Evolutionary conservation across 2,797 vertebrate species (phyloP), one percentile per base, ranked within the genome.

Genomic region (Pagetopsis macropterus): DNA sequence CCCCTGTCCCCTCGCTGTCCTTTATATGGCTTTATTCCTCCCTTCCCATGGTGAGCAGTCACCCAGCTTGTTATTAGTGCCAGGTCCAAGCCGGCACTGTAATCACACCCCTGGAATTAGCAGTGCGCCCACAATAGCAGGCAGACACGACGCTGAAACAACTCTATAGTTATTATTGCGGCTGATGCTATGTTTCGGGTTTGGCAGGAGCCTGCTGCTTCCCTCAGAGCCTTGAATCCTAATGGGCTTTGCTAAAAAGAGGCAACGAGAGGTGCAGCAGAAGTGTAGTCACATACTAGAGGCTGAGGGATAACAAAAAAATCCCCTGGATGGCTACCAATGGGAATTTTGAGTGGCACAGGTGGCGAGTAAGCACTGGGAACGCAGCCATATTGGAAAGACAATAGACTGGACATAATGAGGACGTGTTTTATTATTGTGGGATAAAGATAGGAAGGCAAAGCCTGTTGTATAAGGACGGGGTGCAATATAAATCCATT

Each of bases 41-140:
- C 70, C 59, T 77, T 74, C 72, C 79, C 59, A 72, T 70, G 77
- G 45, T 64, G 67, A 81, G 72, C 66, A 67, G 78, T 88, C 88
- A 84, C 69, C 69, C 76, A 81, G 72, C 82, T 84, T 83, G 75
- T 85, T 87, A 91, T 91, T 91, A 90, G 90, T 88, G 86, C 85
- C 66, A 57, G 76, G 83, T 78, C 78, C 78, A 61, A 81, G 77
- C 70, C 68, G 56, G 57, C 84, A 81, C 78, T 83, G 82, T 79
- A 89, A 90, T 89, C 90, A 88, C 70, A 86, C 68, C 86, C 74
- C 85, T 87, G 82, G 85, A 89, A 91, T 90, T 87, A 92, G 91
- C 82, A 70, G 78, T 49, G 62, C 84, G 79, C 43, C 70, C 67
- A 81, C 71, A 68, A 81, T 84, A 81, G 78, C 87, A 86, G 82